phyloP scores from a whole-genome alignment of 2,888 invertebrate genomes.

The Hypomecis atomaria region DNA sequence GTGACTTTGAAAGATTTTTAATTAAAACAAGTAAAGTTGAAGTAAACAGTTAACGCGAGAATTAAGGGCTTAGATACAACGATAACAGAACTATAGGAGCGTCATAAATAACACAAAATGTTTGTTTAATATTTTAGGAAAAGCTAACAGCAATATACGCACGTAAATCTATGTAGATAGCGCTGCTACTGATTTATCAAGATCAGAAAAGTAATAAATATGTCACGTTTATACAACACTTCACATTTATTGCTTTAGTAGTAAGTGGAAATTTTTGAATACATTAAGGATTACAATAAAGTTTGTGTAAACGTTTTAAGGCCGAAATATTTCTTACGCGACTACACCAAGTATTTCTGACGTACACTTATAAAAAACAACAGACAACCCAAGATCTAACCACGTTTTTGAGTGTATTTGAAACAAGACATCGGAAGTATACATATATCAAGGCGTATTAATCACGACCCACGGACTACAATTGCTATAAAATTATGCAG shows the following conservation, averaged over 20 bases:
- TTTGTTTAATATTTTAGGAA: constrained; percentile 41
- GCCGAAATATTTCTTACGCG: constrained; percentile 7
- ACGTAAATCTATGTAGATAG: constrained; percentile 70
- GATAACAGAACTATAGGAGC: constrained; percentile 27
- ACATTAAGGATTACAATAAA: constrained; percentile 38
- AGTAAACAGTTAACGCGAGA: constrained; percentile 12
- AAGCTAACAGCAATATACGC: constrained; percentile 50
- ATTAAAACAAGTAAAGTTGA: constrained; percentile 11
- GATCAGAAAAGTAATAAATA: constrained; percentile 70
- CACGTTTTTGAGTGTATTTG: neutral
- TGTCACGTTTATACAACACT: constrained; percentile 63
- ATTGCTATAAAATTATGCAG: too few relatives aligned
- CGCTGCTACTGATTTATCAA: constrained; percentile 65
- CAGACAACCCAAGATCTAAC: constrained; percentile 7
- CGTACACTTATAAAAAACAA: constrained; percentile 7
- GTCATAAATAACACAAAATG: constrained; percentile 48
- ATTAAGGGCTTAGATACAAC: constrained; percentile 28
- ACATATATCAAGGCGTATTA: too few relatives aligned
- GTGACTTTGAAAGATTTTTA: constrained; percentile 8
- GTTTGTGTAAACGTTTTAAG: constrained; percentile 24
- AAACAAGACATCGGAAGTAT: too few relatives aligned
- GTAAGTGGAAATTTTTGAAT: constrained; percentile 56
- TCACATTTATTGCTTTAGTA: constrained; percentile 43
- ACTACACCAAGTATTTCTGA: constrained; percentile 9
- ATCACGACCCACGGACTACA: too few relatives aligned